Conservation (phyloP, 2,888 invertebrate genomes). For the Bembecia ichneumoniformis region DNA sequence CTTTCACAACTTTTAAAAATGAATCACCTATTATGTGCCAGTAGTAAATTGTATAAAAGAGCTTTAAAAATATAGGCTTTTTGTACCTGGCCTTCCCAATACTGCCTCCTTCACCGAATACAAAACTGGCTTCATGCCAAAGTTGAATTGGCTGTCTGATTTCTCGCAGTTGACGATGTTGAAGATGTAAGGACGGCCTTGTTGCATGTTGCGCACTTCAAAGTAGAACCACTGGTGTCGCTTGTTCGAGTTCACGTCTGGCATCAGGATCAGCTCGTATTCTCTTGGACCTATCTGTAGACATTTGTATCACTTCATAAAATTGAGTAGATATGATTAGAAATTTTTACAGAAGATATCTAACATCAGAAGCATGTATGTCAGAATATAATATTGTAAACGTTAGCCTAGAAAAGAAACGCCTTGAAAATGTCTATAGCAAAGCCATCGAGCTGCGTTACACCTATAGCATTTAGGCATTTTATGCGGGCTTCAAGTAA, state of each 20-base stretch:
- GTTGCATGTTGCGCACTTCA: slow-evolving; percentile 85
- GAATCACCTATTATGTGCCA: too few relatives aligned
- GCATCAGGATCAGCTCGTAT: slow-evolving; percentile 86
- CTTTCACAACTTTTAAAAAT: too few relatives aligned
- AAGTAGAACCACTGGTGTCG: slow-evolving; percentile 95
- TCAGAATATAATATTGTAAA: too few relatives aligned
- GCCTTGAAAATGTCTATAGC: too few relatives aligned
- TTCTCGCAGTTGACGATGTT: slow-evolving; percentile 92
- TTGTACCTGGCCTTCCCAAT: slow-evolving; percentile 59
- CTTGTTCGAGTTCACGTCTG: slow-evolving; percentile 84
- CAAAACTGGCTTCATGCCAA: slow-evolving; percentile 90
- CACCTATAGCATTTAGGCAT: too few relatives aligned
- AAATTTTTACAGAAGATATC: neutral
- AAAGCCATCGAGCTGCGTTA: too few relatives aligned
- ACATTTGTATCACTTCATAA: slow-evolving; percentile 4
- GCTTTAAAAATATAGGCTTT: too few relatives aligned
- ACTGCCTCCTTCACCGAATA: slow-evolving; percentile 85
- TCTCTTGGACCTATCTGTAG: slow-evolving; percentile 80
- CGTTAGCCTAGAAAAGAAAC: too few relatives aligned
- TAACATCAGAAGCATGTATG: too few relatives aligned
- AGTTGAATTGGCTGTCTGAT: slow-evolving; percentile 88
- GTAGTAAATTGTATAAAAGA: too few relatives aligned
- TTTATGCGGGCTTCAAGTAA: too few relatives aligned
- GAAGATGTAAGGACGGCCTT: slow-evolving; percentile 79
- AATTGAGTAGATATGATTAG: slow-evolving; percentile 2